Conservation (phyloP, 2,113 vertebrate species). For the Chloropsis hardwickii region DNA sequence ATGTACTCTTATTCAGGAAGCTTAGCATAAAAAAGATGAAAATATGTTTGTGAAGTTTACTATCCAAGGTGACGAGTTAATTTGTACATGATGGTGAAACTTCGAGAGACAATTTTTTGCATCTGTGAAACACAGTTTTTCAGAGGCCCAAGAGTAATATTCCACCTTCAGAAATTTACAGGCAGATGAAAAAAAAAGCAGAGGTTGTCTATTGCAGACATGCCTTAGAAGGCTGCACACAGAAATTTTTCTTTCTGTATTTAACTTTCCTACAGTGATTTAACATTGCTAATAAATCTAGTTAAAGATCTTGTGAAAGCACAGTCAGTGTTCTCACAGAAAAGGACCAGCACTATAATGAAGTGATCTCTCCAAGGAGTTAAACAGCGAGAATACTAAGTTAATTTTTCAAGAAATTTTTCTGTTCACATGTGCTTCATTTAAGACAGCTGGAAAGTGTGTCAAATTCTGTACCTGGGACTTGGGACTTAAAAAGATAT, state of each 20-base stretch:
- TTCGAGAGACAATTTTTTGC: slow-evolving; percentile 45
- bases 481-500: neutral
- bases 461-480: neutral
- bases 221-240: neutral
- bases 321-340: neutral
- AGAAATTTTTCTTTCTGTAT: slow-evolving; percentile 37
- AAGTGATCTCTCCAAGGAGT: slow-evolving; percentile 24
- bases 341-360: neutral
- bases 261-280: slow-evolving; percentile 50
- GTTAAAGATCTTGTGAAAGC: slow-evolving; percentile 34
- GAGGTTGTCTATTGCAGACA: neutral
- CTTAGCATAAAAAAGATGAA: slow-evolving; percentile 45
- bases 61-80: slow-evolving; percentile 61
- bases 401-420: neutral
- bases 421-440: neutral
- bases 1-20: slow-evolving; percentile 35
- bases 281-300: slow-evolving; percentile 38
- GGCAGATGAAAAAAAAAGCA: neutral
- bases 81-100: slow-evolving; percentile 20
- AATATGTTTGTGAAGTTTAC: slow-evolving; percentile 64
- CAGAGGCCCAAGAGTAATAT: neutral
- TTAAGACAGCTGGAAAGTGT: neutral
- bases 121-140: neutral
- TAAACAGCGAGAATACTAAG: neutral
- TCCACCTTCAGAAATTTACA: neutral